Evolutionary conservation across 2,113 vertebrate genomes (phyloP), one percentile per base, ranked within the genome.

Genomic region (Neogale vison): DNA sequence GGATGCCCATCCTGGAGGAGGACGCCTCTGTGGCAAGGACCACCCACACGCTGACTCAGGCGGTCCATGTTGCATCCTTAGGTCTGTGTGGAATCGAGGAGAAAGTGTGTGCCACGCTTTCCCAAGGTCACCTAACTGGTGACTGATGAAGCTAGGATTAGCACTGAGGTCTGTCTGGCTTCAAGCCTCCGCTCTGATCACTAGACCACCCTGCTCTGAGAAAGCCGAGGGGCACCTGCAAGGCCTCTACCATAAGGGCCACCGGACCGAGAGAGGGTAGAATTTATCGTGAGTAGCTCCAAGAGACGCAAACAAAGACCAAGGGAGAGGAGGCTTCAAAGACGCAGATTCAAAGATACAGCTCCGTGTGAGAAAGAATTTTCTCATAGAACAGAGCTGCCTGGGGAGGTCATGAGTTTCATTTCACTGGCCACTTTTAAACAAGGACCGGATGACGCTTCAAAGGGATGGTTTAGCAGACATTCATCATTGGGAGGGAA

Each of bases 41-140:
- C 71, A 72, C 1, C 2, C 10, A 1, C 6, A 1, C 83, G 31
- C n/a, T 29, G 31, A 59, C 17, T 59, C 45, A 24, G 0, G 2
- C 14, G n/a, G 47, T 65, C 36, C 34, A 0, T 23, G n/a, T 34
- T 55, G 17, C 17, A 1, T 34, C 47, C 50, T 67, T 74, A 81
- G 36, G 21, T 61, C 18, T 24, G 1, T 83, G 83, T 72, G 34
- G 42, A 80, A 39, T 52, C 63, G 29, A 45, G 26, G 84, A 20
- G 36, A 82, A 81, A 74, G 23, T 17, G 2, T 34, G 14, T 13
- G 10, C 0, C 0, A 36, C 7, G 21, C 87, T 67, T 59, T 65
- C 39, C 39, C 9, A 17, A 69, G 88, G 39, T 65, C 36, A 45
- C 6, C 6, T 36, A 6, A 55, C 17, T 45, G 50, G 17, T 34